These are phyloP conservation scores for Leptocoma aspasia DNA, from an alignment of 2,113 vertebrate genomes.

Conservation along the genomic window DNA sequence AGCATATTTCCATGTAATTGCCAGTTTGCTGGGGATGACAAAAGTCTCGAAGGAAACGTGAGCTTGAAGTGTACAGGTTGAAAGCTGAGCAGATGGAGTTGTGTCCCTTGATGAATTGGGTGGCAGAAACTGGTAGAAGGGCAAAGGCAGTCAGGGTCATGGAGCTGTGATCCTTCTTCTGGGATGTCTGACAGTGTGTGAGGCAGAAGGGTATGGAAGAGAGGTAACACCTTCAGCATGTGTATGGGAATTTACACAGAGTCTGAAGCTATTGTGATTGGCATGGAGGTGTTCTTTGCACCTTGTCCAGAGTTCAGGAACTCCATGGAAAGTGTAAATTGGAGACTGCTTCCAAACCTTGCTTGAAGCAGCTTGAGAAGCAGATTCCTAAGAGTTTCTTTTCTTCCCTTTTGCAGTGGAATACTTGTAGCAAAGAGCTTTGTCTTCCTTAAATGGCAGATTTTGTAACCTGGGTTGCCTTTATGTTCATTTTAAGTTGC, in stretches of 20 bases:
- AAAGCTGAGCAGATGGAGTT: not conserved
- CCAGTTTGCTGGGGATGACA: not conserved
- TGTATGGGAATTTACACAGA: not conserved
- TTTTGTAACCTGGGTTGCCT: not conserved
- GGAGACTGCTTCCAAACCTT: not conserved
- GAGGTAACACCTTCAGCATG: not conserved
- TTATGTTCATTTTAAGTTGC: not conserved
- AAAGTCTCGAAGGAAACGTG: not conserved
- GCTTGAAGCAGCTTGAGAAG: not conserved
- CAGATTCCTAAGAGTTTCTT: not conserved
- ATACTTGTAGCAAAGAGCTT: not conserved
- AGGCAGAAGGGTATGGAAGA: not conserved
- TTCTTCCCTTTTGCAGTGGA: not conserved
- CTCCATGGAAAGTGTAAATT: not conserved
- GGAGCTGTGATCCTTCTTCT: not conserved
- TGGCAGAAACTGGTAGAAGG: not conserved
- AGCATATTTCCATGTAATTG: not conserved
- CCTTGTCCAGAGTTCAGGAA: not conserved
- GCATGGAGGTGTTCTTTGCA: not conserved
- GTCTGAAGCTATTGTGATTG: not conserved
- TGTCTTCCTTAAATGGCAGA: not conserved
- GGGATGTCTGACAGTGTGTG: not conserved
- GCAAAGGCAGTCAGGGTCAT: not conserved
- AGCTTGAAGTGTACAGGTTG: not conserved
- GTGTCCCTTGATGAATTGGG: not conserved